Evolutionary conservation across 2,113 vertebrate genomes (phyloP), one percentile per base, ranked within the genome.

Genomic region (Thamnaconus septentrionalis): DNA sequence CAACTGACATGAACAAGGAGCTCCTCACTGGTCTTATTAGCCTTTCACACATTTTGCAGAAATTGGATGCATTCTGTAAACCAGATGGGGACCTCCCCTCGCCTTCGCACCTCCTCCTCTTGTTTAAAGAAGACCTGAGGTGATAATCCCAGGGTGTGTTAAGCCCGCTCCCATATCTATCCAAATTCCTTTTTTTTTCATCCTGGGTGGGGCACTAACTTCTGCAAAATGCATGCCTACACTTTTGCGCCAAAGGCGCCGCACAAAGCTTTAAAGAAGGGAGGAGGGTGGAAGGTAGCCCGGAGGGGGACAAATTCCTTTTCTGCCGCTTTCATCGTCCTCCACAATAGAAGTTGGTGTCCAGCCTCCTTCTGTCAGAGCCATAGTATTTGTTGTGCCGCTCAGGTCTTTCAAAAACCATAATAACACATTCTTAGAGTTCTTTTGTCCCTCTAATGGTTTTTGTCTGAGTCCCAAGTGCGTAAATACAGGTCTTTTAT

Each of bases 181-280:
- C 84, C 60, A 66, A 44, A 45, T 45, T 45, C 86, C 89, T 91
- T 91, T 83, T 82, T 65, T 71, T 80, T 12, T 8, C 18, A 31
- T 31, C 18, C 18, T 9, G 71, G 85, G 86, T 64, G 75, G 67
- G 85, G 69, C 63, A 6, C 39, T 62, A 48, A 59, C 51, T 59
- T 47, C 53, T 10, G 39, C 55, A 54, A 76, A 82, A 85, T 58
- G 48, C 65, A 69, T 60, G 41, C 65, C 75, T 84, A 75, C 12
- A 80, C 44, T 63, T 66, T 43, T 41, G 59, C 46, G 11, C n/a
- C 11, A 52, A 31, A 31, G 3, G 41, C 3, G 1, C 40, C 1
- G 18, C 18, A 31, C 1, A 31, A 31, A 31, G 18, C 18, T 31
- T 31, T 31, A 1, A 31, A 31, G 18, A 31, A 31, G 18, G 18